These are phyloP conservation scores for Cylindroiulus punctatus DNA, from an alignment of 2,888 invertebrate species.

Conservation along the genomic window DNA sequence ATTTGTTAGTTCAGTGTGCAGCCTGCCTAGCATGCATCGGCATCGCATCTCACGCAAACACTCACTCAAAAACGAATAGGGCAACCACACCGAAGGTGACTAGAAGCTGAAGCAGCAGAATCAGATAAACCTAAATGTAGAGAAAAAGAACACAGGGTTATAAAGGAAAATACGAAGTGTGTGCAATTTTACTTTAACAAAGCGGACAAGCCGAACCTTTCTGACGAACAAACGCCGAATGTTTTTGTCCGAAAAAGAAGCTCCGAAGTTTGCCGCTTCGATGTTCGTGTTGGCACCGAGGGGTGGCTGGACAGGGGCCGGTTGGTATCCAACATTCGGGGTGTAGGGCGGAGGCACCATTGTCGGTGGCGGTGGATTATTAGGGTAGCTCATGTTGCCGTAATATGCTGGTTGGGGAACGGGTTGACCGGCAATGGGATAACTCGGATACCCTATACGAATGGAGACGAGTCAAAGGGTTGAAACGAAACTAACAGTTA, in stretches of 20 bases:
- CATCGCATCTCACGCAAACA: not conserved
- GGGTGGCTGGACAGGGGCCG: not conserved
- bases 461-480: not conserved
- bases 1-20: too few relatives aligned
- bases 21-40: too few relatives aligned
- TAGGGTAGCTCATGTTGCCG: not conserved
- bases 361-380: not conserved
- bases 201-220: slow-evolving; percentile 55
- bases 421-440: not conserved
- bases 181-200: too few relatives aligned
- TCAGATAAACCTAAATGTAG: slow-evolving; percentile 57
- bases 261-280: slow-evolving; percentile 52
- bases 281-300: not conserved
- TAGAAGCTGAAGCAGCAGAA: slow-evolving; percentile 54
- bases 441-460: not conserved
- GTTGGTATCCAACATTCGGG: slow-evolving; percentile 41
- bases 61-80: slow-evolving; percentile 55
- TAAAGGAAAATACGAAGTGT: too few relatives aligned
- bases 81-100: slow-evolving; percentile 55
- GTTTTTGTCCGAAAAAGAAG: slow-evolving; percentile 56
- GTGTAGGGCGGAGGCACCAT: slow-evolving; percentile 27
- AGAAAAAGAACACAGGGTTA: too few relatives aligned
- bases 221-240: slow-evolving; percentile 54
- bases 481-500: not conserved
- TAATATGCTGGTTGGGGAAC: not conserved